These are phyloP conservation scores for Craseonycteris thonglongyai DNA, from an alignment of 2,113 vertebrate species.

Conservation along the genomic window DNA sequence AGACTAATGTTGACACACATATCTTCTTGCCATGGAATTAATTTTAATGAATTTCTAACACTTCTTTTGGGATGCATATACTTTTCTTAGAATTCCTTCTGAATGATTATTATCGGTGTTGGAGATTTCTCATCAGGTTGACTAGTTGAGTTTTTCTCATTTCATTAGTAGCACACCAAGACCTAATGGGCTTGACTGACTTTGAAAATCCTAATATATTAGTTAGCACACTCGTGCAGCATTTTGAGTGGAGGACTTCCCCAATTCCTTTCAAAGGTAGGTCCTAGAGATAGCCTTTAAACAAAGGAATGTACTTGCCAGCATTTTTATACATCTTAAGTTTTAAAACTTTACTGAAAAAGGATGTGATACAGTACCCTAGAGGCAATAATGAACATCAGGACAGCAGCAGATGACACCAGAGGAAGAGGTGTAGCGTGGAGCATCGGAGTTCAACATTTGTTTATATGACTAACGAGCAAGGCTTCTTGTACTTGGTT, in stretches of 20 bases:
- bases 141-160: conserved; percentile 12
- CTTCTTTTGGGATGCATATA: background rate
- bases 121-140: conserved; percentile 6
- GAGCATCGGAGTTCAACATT: conserved; percentile 1
- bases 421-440: background rate
- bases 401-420: conserved; percentile 29
- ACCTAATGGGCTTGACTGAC: background rate
- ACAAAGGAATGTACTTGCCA: background rate
- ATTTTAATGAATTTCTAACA: conserved; percentile 20
- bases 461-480: background rate
- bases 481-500: conserved; percentile 25
- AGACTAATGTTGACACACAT: conserved; percentile 33
- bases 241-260: background rate
- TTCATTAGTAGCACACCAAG: conserved; percentile 16
- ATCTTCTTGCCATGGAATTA: conserved; percentile 4
- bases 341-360: conserved; percentile 37
- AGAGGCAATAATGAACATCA: conserved; percentile 6
- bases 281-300: background rate
- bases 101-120: background rate
- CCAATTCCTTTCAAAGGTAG: background rate
- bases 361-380: background rate
- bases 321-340: conserved; percentile 8
- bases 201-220: background rate
- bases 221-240: background rate
- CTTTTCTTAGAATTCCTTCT: conserved; percentile 25